These are phyloP conservation scores for Brachirus orientalis DNA, from an alignment of 2,113 vertebrate species.

Conservation along the genomic window DNA sequence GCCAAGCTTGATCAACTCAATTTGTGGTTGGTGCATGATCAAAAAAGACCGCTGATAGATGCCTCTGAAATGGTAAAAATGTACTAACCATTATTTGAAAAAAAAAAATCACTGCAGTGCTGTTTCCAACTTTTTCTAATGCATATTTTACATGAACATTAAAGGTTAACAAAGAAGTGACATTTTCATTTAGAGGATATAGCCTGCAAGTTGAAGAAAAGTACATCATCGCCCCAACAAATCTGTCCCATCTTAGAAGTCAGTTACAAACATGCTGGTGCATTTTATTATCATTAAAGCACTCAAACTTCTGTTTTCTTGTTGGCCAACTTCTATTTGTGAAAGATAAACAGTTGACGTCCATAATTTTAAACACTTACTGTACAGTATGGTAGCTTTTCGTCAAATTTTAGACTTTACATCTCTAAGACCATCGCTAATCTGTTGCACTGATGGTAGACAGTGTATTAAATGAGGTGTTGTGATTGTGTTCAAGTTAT, in stretches of 20 bases:
- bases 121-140: conserved; percentile 2
- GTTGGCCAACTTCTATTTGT: not conserved
- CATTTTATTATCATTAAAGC: not conserved
- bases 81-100: too few relatives aligned
- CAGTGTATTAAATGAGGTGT: not conserved
- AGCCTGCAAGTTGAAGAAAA: conserved; percentile 15
- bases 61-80: not conserved
- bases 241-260: conserved; percentile 10
- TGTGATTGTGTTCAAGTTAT: conserved; percentile 1
- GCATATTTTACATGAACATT: conserved; percentile 18
- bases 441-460: not conserved
- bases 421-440: not conserved
- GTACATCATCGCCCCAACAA: not conserved
- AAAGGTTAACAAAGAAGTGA: conserved; percentile 15
- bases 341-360: too few relatives aligned
- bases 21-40: conserved; percentile 68
- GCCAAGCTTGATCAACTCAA: conserved; percentile 79
- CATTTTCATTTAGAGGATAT: conserved; percentile 15
- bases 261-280: not conserved
- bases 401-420: not conserved
- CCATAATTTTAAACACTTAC: too few relatives aligned
- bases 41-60: conserved; percentile 52
- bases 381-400: not conserved
- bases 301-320: not conserved
- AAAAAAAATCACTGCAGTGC: not conserved